Base-by-base conservation (phyloP, 2,797 vertebrate genomes). In the Salarias fasciatus region DNA sequence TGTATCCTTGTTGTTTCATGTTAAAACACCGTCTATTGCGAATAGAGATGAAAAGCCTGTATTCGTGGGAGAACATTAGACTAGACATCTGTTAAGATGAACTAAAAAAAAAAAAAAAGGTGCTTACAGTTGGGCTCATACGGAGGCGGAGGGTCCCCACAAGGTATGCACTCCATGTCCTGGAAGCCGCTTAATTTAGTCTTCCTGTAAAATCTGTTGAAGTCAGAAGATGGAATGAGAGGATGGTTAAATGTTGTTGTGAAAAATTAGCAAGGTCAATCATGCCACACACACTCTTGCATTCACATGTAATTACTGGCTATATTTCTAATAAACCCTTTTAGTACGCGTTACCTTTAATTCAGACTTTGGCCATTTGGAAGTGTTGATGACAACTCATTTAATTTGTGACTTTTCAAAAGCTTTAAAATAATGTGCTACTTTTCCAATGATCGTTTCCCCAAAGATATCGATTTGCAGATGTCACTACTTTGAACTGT, bases 161-260 rank as follows among this genome's bases (percentile, higher is more conserved):
- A 99, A 29, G 95, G 96, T 78, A 98, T 94, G 68, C 97, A 99
- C 82, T 98, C 96, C 97, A 97, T 96, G 78, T 99, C 97, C 77
- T 98, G 97, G 88, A 99, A 99, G 57, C 97, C 97, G 62, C 97
- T 97, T 68, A 99, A 90, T 71, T 97, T 98, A 0, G 96, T 98
- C 89, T 99, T 99, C 82, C 96, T 94, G 76, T 99, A 99, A 92
- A 94, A 98, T 55, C 97, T 99, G 90, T 55, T 77, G 81, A 70
- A 53, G 49, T 72, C 33, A 82, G 18, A 71, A 59, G 70, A 68
- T 43, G 0, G 24, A 10, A 73, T 6, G 18, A 24, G 18, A 24
- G 18, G 18, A 24, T 18, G 8, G 41, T 43, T 8, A 10, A 8
- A 15, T 14, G 35, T 5, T 31, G 33, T 33, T 8, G 5, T n/a